phyloP scores from a whole-genome alignment of 2,113 vertebrate genomes.

The Benitochromis conjunctus region DNA sequence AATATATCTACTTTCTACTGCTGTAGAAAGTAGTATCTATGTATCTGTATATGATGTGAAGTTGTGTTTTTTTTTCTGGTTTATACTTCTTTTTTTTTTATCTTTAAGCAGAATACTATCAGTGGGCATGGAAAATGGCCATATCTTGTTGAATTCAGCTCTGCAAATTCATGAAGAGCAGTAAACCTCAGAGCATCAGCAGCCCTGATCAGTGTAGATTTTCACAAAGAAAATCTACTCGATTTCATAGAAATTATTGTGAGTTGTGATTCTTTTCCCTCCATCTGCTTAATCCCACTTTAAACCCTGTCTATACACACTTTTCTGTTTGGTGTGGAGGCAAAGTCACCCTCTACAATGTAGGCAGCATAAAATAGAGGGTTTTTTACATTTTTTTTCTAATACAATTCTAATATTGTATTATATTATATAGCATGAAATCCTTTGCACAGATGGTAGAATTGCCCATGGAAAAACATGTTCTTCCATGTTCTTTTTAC shows the following conservation, averaged over 20 bases:
- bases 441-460: not conserved
- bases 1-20: not conserved
- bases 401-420: not conserved
- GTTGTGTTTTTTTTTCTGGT: not conserved
- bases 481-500: too few species aligned
- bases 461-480: too few species aligned
- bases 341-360: not conserved
- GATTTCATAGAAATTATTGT: not conserved
- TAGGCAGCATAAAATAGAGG: not conserved
- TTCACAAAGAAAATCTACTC: not conserved
- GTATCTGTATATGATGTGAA: not conserved
- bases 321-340: not conserved
- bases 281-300: not conserved
- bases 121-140: not conserved
- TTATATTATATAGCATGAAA: not conserved
- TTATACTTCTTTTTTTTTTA: too few species aligned
- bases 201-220: too few species aligned
- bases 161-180: too few species aligned
- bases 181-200: too few species aligned
- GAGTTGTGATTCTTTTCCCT: not conserved
- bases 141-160: not conserved
- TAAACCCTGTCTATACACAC: not conserved
- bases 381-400: rapidly evolving
- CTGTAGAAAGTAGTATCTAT: too few species aligned
- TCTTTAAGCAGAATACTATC: too few species aligned